Conservation (phyloP, 2,888 invertebrate genomes). For the Cecidostiba fungosa region DNA sequence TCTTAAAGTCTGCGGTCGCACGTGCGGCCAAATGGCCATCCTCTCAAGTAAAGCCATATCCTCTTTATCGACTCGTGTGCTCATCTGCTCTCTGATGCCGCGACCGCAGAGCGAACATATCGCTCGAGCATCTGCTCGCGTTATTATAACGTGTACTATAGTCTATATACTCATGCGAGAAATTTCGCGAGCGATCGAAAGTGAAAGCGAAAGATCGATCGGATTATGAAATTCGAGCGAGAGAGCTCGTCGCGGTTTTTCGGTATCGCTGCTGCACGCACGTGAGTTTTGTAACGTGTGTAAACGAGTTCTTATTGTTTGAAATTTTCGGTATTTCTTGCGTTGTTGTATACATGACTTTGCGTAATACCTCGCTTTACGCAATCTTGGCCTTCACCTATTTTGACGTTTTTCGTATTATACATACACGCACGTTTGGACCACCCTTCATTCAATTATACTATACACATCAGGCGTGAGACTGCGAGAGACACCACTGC, state of each 20-base stretch:
- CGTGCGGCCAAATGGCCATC: constrained; percentile 43
- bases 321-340: background rate
- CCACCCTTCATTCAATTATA: too few species aligned
- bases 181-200: constrained; percentile 8
- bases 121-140: constrained; percentile 56
- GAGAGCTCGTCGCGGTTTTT: too few species aligned
- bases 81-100: constrained; percentile 47
- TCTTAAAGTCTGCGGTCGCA: constrained; percentile 30
- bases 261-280: background rate
- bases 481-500: too few species aligned
- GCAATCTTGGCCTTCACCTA: too few species aligned
- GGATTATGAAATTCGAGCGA: background rate
- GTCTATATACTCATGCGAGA: background rate
- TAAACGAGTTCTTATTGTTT: too few species aligned
- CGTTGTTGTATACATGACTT: too few species aligned
- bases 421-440: too few species aligned
- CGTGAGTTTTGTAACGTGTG: background rate
- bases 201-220: constrained; percentile 9
- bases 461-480: too few species aligned
- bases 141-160: background rate
- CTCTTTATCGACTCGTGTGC: constrained; percentile 13
- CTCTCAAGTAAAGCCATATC: background rate
- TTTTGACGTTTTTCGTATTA: too few species aligned
- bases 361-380: background rate
- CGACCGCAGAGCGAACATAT: constrained; percentile 60